Percentiles rank a stretch among this genome's conserved stretches.
These are phyloP conservation scores for Copidosoma floridanum DNA, from an alignment of 1,140 invertebrate species.

Conservation along the genomic window DNA sequence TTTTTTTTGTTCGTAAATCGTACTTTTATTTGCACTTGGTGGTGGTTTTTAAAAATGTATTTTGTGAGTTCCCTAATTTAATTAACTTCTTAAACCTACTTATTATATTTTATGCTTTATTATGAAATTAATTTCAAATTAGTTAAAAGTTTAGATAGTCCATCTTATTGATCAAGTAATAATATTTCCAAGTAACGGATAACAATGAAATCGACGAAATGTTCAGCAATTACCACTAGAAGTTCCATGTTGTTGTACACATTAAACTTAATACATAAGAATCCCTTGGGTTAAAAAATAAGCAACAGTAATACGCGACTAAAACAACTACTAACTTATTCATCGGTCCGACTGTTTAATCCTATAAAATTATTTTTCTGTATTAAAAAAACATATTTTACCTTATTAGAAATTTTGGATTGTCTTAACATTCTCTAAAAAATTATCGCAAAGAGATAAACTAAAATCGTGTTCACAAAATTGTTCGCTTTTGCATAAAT, in stretches of 20 bases:
- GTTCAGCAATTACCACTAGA: constrained; percentile 49
- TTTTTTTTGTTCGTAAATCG: not conserved
- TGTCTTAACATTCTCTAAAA: not conserved
- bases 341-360: constrained; percentile 37
- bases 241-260: too few species aligned
- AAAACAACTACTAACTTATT: constrained; percentile 36
- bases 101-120: too few species aligned
- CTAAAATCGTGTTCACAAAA: constrained; percentile 8
- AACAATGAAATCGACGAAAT: constrained; percentile 19
- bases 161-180: constrained; percentile 1
- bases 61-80: constrained; percentile 35
- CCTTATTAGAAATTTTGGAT: not conserved
- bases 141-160: too few species aligned
- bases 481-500: not conserved
- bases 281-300: constrained; percentile 48
- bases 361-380: constrained; percentile 31
- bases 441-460: not conserved
- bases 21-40: constrained; percentile 43
- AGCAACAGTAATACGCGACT: constrained; percentile 38
- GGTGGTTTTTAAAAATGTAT: constrained; percentile 46
- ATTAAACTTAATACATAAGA: constrained; percentile 28
- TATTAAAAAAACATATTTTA: too few species aligned
- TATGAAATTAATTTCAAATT: too few species aligned
- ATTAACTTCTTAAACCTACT: not conserved
- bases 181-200: constrained; percentile 17